Conservation (phyloP, 1,140 invertebrate species). For the Magallana gigas region DNA sequence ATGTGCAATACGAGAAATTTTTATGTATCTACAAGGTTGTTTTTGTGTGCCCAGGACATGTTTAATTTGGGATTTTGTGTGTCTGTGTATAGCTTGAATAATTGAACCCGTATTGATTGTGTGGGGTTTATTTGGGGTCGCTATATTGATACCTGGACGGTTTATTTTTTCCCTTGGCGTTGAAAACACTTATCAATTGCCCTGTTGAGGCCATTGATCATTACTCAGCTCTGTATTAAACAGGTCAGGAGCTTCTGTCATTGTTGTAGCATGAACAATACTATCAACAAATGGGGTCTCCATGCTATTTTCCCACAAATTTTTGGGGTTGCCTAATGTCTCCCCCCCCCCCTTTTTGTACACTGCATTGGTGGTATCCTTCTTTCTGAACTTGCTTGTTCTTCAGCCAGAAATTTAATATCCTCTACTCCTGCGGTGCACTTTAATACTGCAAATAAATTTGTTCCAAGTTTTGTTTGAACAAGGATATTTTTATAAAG, state of each 20-base stretch:
- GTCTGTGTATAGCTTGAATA: constrained; percentile 6
- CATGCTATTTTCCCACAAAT: not conserved
- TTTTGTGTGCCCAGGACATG: not conserved
- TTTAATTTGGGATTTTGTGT: constrained; percentile 34
- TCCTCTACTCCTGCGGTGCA: not conserved
- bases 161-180: constrained; percentile 9
- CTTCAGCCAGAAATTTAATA: constrained; percentile 24
- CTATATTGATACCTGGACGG: not conserved
- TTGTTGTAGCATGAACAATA: constrained; percentile 2
- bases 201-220: not conserved
- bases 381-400: not conserved
- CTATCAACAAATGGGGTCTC: not conserved
- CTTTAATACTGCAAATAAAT: constrained; percentile 14
- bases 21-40: not conserved
- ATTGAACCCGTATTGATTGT: constrained; percentile 33
- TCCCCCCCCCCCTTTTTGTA: not conserved
- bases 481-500: constrained; percentile 18
- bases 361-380: not conserved
- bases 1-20: constrained; percentile 5
- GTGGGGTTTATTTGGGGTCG: constrained; percentile 2
- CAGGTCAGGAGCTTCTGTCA: not conserved
- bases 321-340: not conserved
- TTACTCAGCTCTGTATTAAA: not conserved
- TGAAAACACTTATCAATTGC: constrained; percentile 22
- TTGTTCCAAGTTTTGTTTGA: constrained; percentile 22